Evolutionary conservation across 2,797 vertebrate species (phyloP).

Genomic region (Scleropages formosus): DNA sequence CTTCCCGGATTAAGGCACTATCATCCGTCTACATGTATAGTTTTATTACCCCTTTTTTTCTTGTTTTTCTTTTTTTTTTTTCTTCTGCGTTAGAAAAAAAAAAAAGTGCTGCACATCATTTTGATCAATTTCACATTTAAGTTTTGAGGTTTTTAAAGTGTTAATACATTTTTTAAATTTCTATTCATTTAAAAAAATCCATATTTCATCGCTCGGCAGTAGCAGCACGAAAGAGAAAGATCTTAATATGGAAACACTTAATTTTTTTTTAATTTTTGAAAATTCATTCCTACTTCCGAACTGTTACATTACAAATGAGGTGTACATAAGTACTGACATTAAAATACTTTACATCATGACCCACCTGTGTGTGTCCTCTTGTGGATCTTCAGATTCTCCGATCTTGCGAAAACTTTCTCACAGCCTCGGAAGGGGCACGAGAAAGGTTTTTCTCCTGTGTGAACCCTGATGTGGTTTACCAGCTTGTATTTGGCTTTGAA

Average conservation of each 20-base stretch:
- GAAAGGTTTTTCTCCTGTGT: slow-evolving; percentile 70
- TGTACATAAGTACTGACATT: too few species aligned
- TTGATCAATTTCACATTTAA: not conserved
- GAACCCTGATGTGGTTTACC: slow-evolving; percentile 69
- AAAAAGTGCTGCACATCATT: not conserved
- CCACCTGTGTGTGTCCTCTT: slow-evolving; percentile 77
- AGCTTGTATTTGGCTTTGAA: slow-evolving; percentile 75
- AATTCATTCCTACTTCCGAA: too few species aligned
- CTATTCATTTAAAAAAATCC: too few species aligned
- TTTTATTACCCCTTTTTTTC: too few species aligned
- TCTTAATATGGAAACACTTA: not conserved
- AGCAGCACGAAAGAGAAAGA: not conserved
- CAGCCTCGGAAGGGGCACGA: slow-evolving; percentile 66
- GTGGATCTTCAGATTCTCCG: slow-evolving; percentile 76
- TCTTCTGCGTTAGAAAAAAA: not conserved
- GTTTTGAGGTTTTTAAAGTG: too few species aligned
- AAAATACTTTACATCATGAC: slow-evolving; percentile 37
- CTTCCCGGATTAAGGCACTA: not conserved
- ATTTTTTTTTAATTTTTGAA: not conserved
- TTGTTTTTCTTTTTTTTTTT: too few species aligned
- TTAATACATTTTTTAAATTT: too few species aligned
- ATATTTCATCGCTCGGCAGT: not conserved
- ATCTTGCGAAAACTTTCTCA: slow-evolving; percentile 71
- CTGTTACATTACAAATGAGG: too few species aligned
- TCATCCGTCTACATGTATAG: too few species aligned